phyloP scores from a whole-genome alignment of 35 echinoderm and acorn worm species.

The Nesometra sesokonis region DNA sequence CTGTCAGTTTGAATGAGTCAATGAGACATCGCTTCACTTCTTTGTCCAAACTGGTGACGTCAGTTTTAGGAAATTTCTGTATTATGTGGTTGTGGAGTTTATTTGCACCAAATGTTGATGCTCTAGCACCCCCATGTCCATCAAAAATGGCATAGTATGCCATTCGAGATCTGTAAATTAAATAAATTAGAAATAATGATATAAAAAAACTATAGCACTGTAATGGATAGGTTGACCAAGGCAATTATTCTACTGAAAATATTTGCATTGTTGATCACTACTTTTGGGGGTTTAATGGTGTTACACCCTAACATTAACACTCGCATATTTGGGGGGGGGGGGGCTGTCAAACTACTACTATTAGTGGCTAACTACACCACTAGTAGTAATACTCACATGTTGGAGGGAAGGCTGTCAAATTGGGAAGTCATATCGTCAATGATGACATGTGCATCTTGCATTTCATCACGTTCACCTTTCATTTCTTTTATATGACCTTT shows the following conservation, averaged over 20 bases:
- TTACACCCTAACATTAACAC: too few species aligned
- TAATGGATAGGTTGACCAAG: too few species aligned
- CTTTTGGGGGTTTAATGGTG: too few species aligned
- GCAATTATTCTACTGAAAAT: too few species aligned
- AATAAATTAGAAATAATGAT: background rate
- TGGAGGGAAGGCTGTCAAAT: constrained; percentile 43
- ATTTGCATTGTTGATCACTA: too few species aligned
- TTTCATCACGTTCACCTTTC: constrained; percentile 90
- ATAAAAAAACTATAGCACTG: too few species aligned
- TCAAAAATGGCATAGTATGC: constrained; percentile 90
- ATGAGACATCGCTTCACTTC: constrained; percentile 85
- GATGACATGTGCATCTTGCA: constrained; percentile 94
- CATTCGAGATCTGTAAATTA: constrained; percentile 42
- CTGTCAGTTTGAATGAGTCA: constrained; percentile 69
- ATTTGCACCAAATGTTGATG: constrained; percentile 51
- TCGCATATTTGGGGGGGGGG: too few species aligned
- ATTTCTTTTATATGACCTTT: constrained; percentile 64
- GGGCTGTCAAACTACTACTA: too few species aligned
- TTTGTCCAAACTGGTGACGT: constrained; percentile 44
- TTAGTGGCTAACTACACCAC: too few species aligned
- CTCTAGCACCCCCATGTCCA: constrained; percentile 75
- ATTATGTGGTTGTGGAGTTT: constrained; percentile 55
- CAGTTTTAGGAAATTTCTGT: constrained; percentile 53
- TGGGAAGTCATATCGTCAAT: constrained; percentile 60
- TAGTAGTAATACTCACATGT: constrained; percentile 41